These are phyloP conservation scores for Ethmia dodecea DNA, from an alignment of 2,888 invertebrate species.

Conservation along the genomic window DNA sequence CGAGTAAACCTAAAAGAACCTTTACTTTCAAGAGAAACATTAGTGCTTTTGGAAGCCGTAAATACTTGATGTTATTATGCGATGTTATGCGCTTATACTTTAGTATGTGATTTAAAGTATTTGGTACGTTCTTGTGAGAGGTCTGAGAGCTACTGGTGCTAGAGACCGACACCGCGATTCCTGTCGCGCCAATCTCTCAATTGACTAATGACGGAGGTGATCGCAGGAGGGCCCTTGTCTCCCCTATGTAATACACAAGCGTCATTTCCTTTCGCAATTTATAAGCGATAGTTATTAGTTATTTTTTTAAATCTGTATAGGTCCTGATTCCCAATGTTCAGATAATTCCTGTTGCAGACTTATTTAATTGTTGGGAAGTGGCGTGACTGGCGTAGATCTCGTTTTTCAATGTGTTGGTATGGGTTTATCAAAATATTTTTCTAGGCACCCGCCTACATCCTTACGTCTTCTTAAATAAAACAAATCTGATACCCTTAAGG, in stretches of 20 bases:
- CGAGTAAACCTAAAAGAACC: conserved; percentile 32
- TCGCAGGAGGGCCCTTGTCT: conserved; percentile 61
- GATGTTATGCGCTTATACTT: background rate
- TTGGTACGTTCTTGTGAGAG: conserved; percentile 36
- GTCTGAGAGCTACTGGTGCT: conserved; percentile 43
- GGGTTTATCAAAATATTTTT: too few species aligned
- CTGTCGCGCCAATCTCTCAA: conserved; percentile 61
- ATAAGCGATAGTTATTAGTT: too few species aligned
- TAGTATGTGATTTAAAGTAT: conserved; percentile 5
- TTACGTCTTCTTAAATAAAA: too few species aligned
- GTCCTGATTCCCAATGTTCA: too few species aligned
- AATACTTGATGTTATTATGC: too few species aligned
- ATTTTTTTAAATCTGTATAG: too few species aligned
- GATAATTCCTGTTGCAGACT: too few species aligned
- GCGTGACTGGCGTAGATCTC: too few species aligned
- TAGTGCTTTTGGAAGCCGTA: background rate
- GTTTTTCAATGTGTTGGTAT: too few species aligned
- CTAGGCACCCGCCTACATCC: too few species aligned
- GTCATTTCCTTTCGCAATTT: conserved; percentile 58
- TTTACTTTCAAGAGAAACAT: conserved; percentile 41
- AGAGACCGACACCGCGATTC: conserved; percentile 28
- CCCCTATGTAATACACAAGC: conserved; percentile 51
- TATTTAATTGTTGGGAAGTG: too few species aligned
- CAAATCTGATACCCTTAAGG: too few species aligned
- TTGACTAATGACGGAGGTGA: conserved; percentile 65